phyloP scores from a whole-genome alignment of 2,113 vertebrate genomes.

The Entomyzon cyanotis region DNA sequence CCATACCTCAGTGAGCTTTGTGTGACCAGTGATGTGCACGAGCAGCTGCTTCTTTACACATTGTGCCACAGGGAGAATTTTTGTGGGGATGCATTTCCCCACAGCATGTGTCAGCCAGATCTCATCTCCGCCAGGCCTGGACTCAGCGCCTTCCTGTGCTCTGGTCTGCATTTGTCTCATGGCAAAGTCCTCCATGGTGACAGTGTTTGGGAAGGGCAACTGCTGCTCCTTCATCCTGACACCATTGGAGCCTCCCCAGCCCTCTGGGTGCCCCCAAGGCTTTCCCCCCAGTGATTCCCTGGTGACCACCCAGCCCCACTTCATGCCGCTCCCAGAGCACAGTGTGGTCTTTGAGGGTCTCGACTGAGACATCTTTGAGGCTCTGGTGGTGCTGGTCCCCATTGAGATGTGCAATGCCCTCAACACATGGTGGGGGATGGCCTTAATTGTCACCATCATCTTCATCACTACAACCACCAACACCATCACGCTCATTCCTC shows the following conservation, averaged over 20 bases:
- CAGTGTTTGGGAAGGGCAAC: not conserved
- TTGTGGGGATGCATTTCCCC: too few relatives aligned
- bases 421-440: not conserved
- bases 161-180: not conserved
- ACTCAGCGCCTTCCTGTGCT: not conserved
- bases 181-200: not conserved
- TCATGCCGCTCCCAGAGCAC: not conserved
- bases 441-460: not conserved
- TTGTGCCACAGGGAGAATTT: too few relatives aligned
- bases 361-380: not conserved
- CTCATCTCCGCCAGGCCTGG: not conserved
- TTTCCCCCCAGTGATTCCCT: not conserved
- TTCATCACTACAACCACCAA: not conserved
- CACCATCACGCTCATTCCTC: too few relatives aligned
- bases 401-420: not conserved
- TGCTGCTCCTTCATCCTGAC: not conserved
- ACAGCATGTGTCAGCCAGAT: too few relatives aligned
- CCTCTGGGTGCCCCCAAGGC: not conserved
- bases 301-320: not conserved
- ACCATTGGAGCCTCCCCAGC: not conserved
- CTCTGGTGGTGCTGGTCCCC: too few relatives aligned
- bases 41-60: too few relatives aligned
- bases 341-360: not conserved
- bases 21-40: too few relatives aligned
- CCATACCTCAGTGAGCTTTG: too few relatives aligned